Conservation (phyloP, 2,113 vertebrate genomes). For the Pantherophis guttatus region DNA sequence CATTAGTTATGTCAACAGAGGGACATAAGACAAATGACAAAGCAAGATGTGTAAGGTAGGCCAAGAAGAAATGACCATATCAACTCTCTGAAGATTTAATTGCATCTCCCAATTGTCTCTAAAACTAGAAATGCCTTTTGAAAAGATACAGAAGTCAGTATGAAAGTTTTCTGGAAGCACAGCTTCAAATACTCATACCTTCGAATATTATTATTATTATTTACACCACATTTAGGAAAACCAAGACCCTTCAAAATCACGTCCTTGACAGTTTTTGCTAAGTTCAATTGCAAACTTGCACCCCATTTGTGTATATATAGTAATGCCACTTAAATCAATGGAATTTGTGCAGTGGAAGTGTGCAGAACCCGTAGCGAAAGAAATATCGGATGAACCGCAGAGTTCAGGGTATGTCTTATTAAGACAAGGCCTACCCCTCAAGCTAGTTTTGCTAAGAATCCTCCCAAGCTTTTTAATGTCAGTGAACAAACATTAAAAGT, state of each 20-base stretch:
- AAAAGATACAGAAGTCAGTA: slow-evolving; percentile 16
- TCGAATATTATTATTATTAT: slow-evolving; percentile 20
- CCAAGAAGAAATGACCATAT: neutral
- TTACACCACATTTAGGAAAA: neutral
- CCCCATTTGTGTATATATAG: neutral
- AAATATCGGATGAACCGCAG: neutral
- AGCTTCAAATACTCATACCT: slow-evolving; percentile 33
- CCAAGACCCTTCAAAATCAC: slow-evolving; percentile 10
- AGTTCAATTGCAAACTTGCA: no score
- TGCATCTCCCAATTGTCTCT: slow-evolving; percentile 22
- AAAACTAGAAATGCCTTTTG: slow-evolving; percentile 27
- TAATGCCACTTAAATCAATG: neutral
- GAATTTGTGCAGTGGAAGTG: neutral
- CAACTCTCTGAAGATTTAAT: neutral
- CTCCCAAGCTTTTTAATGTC: slow-evolving; percentile 52
- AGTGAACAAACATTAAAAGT: slow-evolving; percentile 59
- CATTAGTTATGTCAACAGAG: neutral
- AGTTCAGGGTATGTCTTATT: neutral
- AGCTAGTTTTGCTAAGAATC: slow-evolving; percentile 13
- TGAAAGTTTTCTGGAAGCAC: slow-evolving; percentile 35
- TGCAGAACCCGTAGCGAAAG: neutral
- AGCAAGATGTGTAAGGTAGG: slow-evolving; percentile 9
- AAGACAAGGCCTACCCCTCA: neutral
- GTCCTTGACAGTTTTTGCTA: neutral
- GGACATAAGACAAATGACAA: neutral